A percentile compares a stretch with the other conserved stretches of the same genome.
Conservation (phyloP, 2,797 vertebrate species). For the Pelobates cultripes region DNA sequence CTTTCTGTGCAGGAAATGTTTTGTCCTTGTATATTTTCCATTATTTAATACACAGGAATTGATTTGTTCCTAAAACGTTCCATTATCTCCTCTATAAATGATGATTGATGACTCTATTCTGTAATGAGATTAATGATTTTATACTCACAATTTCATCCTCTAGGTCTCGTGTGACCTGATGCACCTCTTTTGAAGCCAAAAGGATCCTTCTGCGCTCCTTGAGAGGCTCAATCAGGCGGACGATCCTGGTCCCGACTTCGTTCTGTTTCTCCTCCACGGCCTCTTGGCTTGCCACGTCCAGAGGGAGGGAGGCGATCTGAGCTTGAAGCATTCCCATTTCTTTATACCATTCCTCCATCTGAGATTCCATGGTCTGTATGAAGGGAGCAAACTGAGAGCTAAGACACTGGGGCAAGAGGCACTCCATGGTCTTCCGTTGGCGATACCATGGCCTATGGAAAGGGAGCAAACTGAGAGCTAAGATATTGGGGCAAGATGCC, state of each 20-base stretch:
- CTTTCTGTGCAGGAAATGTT: no score
- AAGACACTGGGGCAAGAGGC: no score
- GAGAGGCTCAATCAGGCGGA: conserved; percentile 89
- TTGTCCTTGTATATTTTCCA: no score
- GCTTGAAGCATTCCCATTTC: conserved; percentile 88
- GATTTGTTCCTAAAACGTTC: no score
- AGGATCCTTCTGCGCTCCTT: conserved; percentile 88
- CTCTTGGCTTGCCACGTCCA: conserved; percentile 78
- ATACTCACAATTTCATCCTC: conserved; percentile 92
- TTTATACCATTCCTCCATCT: conserved; percentile 90
- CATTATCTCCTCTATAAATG: no score
- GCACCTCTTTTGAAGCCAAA: conserved; percentile 90
- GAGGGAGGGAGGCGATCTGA: conserved; percentile 80
- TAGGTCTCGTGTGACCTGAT: conserved; percentile 89
- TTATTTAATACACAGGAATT: no score
- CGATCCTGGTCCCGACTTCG: conserved; percentile 83
- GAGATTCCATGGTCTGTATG: conserved; percentile 86
- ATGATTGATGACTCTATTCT: no score
- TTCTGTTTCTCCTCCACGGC: conserved; percentile 77
- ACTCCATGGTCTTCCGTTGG: no score
- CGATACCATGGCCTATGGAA: no score
- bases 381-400: background rate
- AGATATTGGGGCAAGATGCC: no score
- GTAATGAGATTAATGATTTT: no score
- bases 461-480: no score